Percentiles rank a stretch among this genome's conserved stretches.
Evolutionary conservation across 2,888 invertebrate species (phyloP).

Genomic region (Perithous albicinctus): DNA sequence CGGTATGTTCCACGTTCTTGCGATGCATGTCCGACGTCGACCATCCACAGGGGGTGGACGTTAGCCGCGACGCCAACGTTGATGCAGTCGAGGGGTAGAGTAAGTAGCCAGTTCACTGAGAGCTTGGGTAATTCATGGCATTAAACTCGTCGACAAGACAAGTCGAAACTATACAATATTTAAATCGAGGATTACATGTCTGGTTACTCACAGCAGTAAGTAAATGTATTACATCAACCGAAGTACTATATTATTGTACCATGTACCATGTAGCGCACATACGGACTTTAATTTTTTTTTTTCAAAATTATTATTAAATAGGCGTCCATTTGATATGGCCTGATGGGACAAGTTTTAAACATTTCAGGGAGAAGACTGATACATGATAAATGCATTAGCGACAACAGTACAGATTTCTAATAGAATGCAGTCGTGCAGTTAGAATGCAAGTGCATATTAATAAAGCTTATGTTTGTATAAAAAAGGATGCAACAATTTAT

Average conservation of each 20-base stretch:
- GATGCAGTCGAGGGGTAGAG: neutral
- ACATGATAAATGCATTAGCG: too few relatives aligned
- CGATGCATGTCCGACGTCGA: conserved; percentile 23
- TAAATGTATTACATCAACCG: neutral
- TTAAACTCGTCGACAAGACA: conserved; percentile 70
- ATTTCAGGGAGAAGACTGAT: too few relatives aligned
- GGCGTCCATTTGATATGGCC: too few relatives aligned
- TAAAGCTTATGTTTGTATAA: too few relatives aligned
- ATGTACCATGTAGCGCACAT: neutral
- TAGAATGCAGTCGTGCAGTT: too few relatives aligned
- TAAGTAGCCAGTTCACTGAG: conserved; percentile 39
- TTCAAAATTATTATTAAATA: too few relatives aligned
- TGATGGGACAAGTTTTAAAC: too few relatives aligned
- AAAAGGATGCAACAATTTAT: too few relatives aligned
- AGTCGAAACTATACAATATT: conserved; percentile 74
- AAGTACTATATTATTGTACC: neutral
- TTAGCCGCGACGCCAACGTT: neutral
- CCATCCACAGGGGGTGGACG: conserved; percentile 38
- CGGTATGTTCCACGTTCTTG: neutral
- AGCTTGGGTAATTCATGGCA: conserved; percentile 74
- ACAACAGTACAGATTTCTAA: too few relatives aligned
- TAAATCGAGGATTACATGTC: conserved; percentile 16
- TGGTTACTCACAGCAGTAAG: neutral
- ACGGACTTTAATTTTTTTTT: too few relatives aligned
- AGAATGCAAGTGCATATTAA: too few relatives aligned